Evolutionary conservation across 2,113 vertebrate species (phyloP).

Genomic region (Semnopithecus entellus): DNA sequence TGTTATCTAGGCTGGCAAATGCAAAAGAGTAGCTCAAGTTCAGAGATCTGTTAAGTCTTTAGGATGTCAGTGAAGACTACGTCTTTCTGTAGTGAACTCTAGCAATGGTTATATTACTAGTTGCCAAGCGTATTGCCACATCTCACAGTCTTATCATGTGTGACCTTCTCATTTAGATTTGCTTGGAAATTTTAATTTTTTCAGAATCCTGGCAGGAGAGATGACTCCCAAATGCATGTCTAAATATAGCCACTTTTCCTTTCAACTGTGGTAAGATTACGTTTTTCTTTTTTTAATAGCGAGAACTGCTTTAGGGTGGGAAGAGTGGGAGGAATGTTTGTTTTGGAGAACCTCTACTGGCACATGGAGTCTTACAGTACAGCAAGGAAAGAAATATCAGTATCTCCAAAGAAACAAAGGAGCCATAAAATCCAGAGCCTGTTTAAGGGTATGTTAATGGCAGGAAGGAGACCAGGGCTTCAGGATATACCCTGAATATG

Average conservation of each 20-base stretch:
- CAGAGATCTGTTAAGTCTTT: neutral
- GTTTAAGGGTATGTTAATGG: neutral
- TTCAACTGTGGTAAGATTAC: neutral
- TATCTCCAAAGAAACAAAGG: slow-evolving; percentile 53
- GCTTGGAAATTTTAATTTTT: slow-evolving; percentile 69
- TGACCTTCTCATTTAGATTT: slow-evolving; percentile 45
- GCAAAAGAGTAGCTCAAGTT: neutral
- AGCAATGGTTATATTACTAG: neutral
- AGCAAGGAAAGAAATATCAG: neutral
- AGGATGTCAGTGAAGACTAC: neutral
- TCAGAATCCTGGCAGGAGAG: neutral
- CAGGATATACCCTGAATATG: neutral
- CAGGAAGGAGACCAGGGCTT: slow-evolving; percentile 32
- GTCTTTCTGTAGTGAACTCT: neutral
- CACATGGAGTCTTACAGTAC: neutral
- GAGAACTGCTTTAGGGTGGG: slow-evolving; percentile 1
- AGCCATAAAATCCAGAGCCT: slow-evolving; percentile 3
- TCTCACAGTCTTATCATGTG: neutral
- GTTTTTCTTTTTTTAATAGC: slow-evolving; percentile 13
- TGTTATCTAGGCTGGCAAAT: slow-evolving; percentile 21
- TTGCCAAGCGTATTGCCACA: neutral
- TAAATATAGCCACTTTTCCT: slow-evolving; percentile 66
- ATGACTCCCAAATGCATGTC: slow-evolving; percentile 32
- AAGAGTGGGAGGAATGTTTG: slow-evolving; percentile 44
- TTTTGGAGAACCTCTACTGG: slow-evolving; percentile 20